Conservation (phyloP, 1,140 invertebrate species). For the Episyrphus balteatus region DNA sequence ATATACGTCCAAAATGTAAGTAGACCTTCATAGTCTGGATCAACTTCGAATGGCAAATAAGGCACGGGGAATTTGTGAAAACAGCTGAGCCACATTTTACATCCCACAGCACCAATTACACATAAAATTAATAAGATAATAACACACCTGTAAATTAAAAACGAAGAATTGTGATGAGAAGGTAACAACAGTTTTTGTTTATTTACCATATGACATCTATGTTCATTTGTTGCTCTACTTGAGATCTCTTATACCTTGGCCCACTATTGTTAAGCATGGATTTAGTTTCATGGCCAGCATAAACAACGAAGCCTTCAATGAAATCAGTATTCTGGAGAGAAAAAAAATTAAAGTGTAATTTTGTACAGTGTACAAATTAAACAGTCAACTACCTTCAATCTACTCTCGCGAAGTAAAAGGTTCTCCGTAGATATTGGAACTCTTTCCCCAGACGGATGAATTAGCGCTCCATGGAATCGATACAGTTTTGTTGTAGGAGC, state of each 20-base stretch:
- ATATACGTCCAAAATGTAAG: constrained; percentile 91
- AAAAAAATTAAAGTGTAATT: neutral
- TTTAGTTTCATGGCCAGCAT: constrained; percentile 96
- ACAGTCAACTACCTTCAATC: constrained; percentile 78
- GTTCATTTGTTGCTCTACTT: constrained; percentile 88
- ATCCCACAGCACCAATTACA: constrained; percentile 79
- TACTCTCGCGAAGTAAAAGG: constrained; percentile 84
- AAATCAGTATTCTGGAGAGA: constrained; percentile 45
- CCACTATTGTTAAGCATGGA: constrained; percentile 96
- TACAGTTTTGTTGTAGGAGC: constrained; percentile 92
- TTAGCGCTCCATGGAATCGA: constrained; percentile 82
- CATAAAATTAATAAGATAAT: constrained; percentile 84
- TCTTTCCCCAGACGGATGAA: constrained; percentile 64
- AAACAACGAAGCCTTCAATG: constrained; percentile 93
- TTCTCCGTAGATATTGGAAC: constrained; percentile 86
- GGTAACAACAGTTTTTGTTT: neutral
- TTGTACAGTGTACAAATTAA: neutral
- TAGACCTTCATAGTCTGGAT: constrained; percentile 66
- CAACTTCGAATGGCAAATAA: constrained; percentile 47
- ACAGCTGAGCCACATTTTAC: constrained; percentile 68
- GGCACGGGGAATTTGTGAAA: constrained; percentile 38
- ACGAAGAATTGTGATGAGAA: neutral
- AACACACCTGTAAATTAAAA: constrained; percentile 53
- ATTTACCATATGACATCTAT: constrained; percentile 78
- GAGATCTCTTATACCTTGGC: constrained; percentile 87